A percentile compares a stretch with the other conserved stretches of the same genome.
Conservation (phyloP, 64 coral and sea anemone species). For the Montipora foliosa region DNA sequence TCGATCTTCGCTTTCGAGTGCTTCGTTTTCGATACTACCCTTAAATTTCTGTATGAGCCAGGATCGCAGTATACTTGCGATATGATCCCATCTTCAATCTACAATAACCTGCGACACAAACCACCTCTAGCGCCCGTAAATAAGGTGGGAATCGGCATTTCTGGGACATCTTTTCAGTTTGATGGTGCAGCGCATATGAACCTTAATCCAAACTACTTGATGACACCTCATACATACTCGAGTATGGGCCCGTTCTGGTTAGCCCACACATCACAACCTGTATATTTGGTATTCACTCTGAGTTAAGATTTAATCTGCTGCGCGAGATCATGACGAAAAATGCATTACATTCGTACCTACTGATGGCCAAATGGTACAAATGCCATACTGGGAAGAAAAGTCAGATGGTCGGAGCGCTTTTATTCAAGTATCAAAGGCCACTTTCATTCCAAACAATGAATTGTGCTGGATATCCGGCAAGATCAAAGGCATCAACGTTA, state of each 20-base stretch:
- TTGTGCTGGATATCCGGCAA: conserved; percentile 42
- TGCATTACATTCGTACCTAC: no score
- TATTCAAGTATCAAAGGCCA: conserved; percentile 49
- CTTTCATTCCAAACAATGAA: conserved; percentile 42
- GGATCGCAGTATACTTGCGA: conserved; percentile 36
- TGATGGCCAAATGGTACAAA: not conserved
- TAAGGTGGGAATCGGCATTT: conserved; percentile 53
- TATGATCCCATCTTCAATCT: conserved; percentile 47
- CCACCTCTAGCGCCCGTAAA: conserved; percentile 26
- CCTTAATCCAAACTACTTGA: conserved; percentile 31
- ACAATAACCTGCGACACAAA: conserved; percentile 9
- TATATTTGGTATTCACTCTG: no score
- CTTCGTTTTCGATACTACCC: not conserved
- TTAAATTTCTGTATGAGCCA: conserved; percentile 57
- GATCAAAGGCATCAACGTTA: not conserved
- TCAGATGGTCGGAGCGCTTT: conserved; percentile 38
- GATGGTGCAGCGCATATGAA: no score
- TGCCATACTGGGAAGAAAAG: conserved; percentile 52
- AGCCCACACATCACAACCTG: not conserved
- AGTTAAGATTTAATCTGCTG: no score
- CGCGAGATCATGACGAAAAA: no score
- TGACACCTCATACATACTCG: conserved; percentile 20
- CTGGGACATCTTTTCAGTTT: not conserved
- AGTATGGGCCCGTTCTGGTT: not conserved
- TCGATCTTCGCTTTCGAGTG: no score